phyloP scores from a whole-genome alignment of 2,113 vertebrate genomes.

The Chrysemys picta region DNA sequence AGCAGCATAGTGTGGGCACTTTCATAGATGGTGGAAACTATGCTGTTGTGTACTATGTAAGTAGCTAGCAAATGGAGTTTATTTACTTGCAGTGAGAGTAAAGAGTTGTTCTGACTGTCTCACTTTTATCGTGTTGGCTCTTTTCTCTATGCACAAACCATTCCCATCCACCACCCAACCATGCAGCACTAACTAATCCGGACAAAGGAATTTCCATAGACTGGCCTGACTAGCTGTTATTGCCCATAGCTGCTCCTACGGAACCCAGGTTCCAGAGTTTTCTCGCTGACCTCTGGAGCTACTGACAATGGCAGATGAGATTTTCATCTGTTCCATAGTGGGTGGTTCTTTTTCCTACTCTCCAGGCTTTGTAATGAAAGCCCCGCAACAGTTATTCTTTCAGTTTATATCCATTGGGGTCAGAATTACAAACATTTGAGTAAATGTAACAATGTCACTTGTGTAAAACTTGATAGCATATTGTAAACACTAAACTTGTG shows the following conservation, averaged over 20 bases:
- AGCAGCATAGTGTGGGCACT: not conserved
- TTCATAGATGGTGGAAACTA: not conserved
- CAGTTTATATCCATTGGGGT: too few relatives aligned
- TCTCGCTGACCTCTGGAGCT: not conserved
- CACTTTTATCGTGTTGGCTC: not conserved
- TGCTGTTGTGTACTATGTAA: not conserved
- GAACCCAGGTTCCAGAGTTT: not conserved
- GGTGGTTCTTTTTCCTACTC: not conserved
- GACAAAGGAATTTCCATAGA: not conserved
- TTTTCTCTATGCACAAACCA: not conserved
- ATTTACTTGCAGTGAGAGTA: not conserved
- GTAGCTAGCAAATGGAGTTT: not conserved
- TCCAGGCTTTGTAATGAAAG: not conserved
- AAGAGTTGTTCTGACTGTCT: not conserved
- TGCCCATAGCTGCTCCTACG: not conserved
- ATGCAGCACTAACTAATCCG: not conserved
- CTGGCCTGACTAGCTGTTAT: too few relatives aligned
- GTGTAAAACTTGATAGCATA: not conserved
- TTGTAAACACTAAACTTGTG: not conserved
- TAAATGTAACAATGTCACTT: not conserved
- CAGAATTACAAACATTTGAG: not conserved
- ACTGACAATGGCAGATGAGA: not conserved
- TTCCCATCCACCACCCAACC: not conserved
- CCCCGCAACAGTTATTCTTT: too few relatives aligned
- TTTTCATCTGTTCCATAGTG: not conserved